Conservation (phyloP, 2,113 vertebrate genomes). For the Nematolebias whitei region DNA sequence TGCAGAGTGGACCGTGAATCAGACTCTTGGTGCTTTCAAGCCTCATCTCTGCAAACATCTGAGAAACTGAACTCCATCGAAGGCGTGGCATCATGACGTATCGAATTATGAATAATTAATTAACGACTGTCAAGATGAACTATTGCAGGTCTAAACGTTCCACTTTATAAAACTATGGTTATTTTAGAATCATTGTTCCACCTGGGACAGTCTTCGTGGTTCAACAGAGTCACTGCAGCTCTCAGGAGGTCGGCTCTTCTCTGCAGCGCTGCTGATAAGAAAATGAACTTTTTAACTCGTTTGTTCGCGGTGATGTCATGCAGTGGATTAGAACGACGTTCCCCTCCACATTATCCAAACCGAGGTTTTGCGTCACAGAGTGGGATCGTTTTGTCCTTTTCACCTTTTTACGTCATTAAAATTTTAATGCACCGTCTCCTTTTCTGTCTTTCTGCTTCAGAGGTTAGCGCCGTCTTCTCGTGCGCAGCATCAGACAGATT, state of each 20-base stretch:
- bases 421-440: conserved; percentile 23
- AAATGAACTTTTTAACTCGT: conserved; percentile 20
- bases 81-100: background rate
- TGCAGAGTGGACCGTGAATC: background rate
- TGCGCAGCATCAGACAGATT: background rate
- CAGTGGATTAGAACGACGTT: conserved; percentile 10
- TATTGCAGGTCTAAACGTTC: no score
- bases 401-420: conserved; percentile 34
- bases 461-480: conserved; percentile 20
- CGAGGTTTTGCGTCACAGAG: conserved; percentile 7
- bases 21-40: background rate
- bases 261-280: background rate
- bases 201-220: conserved; percentile 3
- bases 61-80: background rate
- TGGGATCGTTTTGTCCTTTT: conserved; percentile 2
- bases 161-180: background rate
- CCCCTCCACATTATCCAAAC: conserved; percentile 2
- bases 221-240: conserved; percentile 1
- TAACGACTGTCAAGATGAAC: conserved; percentile 1
- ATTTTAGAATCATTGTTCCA: background rate
- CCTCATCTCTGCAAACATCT: background rate
- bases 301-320: background rate
- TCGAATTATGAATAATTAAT: background rate
- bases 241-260: background rate
- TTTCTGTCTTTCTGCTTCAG: conserved; percentile 25